These are phyloP conservation scores for Fringilla coelebs DNA, from an alignment of 2,797 vertebrate genomes.

Conservation along the genomic window DNA sequence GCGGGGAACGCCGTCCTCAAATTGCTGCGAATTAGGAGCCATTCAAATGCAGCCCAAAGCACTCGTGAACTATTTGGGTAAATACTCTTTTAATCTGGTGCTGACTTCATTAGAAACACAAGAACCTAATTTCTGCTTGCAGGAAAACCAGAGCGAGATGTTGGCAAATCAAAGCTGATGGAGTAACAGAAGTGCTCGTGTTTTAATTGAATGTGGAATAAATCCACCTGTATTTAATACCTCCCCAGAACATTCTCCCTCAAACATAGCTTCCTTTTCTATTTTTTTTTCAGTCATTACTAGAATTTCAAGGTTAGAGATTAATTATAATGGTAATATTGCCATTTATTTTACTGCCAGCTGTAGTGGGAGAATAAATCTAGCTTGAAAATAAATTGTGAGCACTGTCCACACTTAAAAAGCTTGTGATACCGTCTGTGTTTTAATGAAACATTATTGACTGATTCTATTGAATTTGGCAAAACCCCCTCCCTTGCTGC, in stretches of 20 bases:
- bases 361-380: constrained; percentile 47
- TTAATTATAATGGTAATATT: constrained; percentile 57
- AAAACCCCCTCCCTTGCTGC: not conserved
- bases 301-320: constrained; percentile 49
- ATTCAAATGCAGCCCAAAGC: not conserved
- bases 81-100: not conserved
- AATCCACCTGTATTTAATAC: constrained; percentile 5
- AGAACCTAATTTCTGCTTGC: not conserved
- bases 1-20: not conserved
- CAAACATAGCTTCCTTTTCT: not conserved
- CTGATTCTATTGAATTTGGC: constrained; percentile 33
- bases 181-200: not conserved
- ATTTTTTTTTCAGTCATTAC: not conserved
- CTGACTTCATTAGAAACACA: not conserved
- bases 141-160: not conserved
- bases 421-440: not conserved
- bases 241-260: not conserved
- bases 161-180: constrained; percentile 13
- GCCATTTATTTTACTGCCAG: constrained; percentile 46
- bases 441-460: constrained; percentile 56
- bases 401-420: constrained; percentile 36
- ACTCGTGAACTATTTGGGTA: not conserved
- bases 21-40: not conserved
- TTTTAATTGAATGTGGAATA: constrained; percentile 22
- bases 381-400: constrained; percentile 42